Conservation (phyloP, 1,140 invertebrate genomes). For the Gonatopus flavifemur region DNA sequence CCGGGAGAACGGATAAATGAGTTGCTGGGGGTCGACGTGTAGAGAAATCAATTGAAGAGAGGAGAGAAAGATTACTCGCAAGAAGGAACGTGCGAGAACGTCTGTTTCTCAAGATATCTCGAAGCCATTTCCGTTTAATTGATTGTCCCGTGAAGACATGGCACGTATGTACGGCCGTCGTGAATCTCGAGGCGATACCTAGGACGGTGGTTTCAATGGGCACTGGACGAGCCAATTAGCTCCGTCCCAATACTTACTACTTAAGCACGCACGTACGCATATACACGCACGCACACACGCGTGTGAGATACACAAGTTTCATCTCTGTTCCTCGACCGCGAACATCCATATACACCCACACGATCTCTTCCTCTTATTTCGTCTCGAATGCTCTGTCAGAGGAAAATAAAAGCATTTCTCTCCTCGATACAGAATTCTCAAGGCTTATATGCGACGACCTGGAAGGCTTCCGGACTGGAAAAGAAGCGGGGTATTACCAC, state of each 20-base stretch:
- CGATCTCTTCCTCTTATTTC: not conserved
- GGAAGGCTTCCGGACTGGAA: conserved; percentile 45
- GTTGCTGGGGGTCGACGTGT: conserved; percentile 3
- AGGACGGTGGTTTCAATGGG: conserved; percentile 37
- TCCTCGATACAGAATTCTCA: conserved; percentile 21
- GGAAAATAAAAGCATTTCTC: not conserved
- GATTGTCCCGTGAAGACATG: conserved; percentile 39
- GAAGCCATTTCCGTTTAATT: conserved; percentile 48
- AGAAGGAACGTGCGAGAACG: conserved; percentile 32
- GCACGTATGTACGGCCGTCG: conserved; percentile 30
- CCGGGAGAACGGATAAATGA: too few species aligned
- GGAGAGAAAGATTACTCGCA: conserved; percentile 12
- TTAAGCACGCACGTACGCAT: too few species aligned
- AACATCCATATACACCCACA: too few species aligned
- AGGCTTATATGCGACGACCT: conserved; percentile 39
- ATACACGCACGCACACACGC: too few species aligned
- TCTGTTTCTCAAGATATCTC: conserved; percentile 45
- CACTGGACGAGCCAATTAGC: conserved; percentile 47
- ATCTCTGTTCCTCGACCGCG: conserved; percentile 8
- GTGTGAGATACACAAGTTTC: conserved; percentile 33
- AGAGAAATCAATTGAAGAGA: not conserved
- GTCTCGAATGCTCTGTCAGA: not conserved
- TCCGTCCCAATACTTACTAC: conserved; percentile 44
- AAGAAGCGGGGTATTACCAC: conserved; percentile 40
- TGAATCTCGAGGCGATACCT: conserved; percentile 34